Evolutionary conservation across 2,888 invertebrate species (phyloP).

Genomic region (Zaprionus lineosus): DNA sequence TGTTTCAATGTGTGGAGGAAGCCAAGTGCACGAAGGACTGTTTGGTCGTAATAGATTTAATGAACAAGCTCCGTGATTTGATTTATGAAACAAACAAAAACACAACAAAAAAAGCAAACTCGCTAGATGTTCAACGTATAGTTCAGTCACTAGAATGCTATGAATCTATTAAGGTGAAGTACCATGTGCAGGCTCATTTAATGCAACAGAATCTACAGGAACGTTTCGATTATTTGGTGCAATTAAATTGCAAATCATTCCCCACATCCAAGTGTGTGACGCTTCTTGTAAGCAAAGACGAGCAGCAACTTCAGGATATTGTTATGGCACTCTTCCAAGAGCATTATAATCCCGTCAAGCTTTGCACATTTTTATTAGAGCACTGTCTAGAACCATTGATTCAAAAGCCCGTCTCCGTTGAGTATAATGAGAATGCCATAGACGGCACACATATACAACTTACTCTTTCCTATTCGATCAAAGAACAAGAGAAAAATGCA

Average conservation of each 20-base stretch:
- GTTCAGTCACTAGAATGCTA: slow-evolving; percentile 80
- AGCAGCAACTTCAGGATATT: slow-evolving; percentile 77
- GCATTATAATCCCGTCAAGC: slow-evolving; percentile 79
- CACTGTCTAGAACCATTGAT: slow-evolving; percentile 82
- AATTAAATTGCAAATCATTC: slow-evolving; percentile 80
- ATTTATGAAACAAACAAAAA: slow-evolving; percentile 58
- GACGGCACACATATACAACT: slow-evolving; percentile 65
- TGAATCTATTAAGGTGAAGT: slow-evolving; percentile 80
- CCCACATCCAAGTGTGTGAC: slow-evolving; percentile 80
- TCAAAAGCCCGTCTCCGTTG: slow-evolving; percentile 80
- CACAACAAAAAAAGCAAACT: slow-evolving; percentile 21
- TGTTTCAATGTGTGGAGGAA: slow-evolving; percentile 83
- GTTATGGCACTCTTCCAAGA: slow-evolving; percentile 80
- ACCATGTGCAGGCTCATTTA: slow-evolving; percentile 79
- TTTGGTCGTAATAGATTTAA: slow-evolving; percentile 73
- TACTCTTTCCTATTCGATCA: slow-evolving; percentile 80
- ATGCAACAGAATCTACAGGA: slow-evolving; percentile 80
- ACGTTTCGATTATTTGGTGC: slow-evolving; percentile 80
- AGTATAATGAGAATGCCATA: slow-evolving; percentile 65
- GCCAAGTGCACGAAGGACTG: slow-evolving; percentile 80
- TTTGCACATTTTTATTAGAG: slow-evolving; percentile 80
- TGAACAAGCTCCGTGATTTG: slow-evolving; percentile 75
- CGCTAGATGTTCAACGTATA: slow-evolving; percentile 70
- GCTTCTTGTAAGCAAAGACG: slow-evolving; percentile 78
- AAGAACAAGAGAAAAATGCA: slow-evolving; percentile 46